Base-by-base conservation (phyloP, 2,888 invertebrate species). In the Coelogynopora nodosa region DNA sequence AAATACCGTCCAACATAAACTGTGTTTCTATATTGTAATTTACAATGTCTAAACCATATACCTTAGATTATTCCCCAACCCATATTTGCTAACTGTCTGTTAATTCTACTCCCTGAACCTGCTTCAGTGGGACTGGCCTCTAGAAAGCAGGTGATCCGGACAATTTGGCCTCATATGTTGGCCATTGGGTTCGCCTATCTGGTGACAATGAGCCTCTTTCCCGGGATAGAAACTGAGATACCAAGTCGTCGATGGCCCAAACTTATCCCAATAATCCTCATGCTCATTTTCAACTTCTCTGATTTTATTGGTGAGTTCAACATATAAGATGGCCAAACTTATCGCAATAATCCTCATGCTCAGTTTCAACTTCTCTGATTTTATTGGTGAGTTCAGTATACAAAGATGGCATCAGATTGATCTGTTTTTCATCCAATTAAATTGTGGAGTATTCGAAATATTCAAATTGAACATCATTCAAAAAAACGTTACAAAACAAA, bases 321-420 rank as follows among this genome's bases (percentile, higher is more conserved):
- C n/a, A n/a, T n/a, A n/a, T n/a, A n/a, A n/a, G n/a, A n/a, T n/a
- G 67, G 94, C 94, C 23, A 94, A 94, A 0, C 97, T 97, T 96
- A 96, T 96, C 95, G 96, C 97, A 0, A 95, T 97, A 31, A 93
- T 96, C 74, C 93, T 97, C 87, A 96, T 97, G 95, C 94, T 96
- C 0, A 94, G 95, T 10, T 97, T 97, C 91, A 97, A 97, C 90
- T 94, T 94, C 0, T 95, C 95, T 84, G 97, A 97, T 92, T 94
- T 96, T 23, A 93, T 96, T 88, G 97, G 97, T 89, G 95, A 95
- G 93, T 94, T n/a, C n/a, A n/a, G n/a, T n/a, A n/a, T n/a, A n/a
- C n/a, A n/a, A n/a, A n/a, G n/a, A n/a, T n/a, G n/a, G n/a, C n/a
- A n/a, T n/a, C n/a, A n/a, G n/a, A n/a, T n/a, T n/a, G n/a, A n/a